Evolutionary conservation across 1,140 invertebrate genomes (phyloP).

Genomic region (Cyclina sinensis): DNA sequence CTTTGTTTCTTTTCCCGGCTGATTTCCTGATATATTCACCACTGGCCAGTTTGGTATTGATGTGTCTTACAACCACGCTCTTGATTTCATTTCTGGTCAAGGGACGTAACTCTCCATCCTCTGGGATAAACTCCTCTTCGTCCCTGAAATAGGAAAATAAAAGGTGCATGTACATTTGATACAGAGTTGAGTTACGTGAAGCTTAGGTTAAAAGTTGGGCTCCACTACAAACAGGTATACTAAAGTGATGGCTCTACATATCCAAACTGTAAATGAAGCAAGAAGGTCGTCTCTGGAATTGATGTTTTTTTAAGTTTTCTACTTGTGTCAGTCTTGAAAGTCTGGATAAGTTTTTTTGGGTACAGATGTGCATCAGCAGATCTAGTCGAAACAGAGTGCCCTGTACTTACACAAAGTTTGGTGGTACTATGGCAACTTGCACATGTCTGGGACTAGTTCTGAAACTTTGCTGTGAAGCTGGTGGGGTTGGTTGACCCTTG

Average conservation of each 20-base stretch:
- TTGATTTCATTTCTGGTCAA: constrained; percentile 68
- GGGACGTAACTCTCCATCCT: constrained; percentile 66
- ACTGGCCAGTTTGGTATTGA: background rate
- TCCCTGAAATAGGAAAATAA: constrained; percentile 50
- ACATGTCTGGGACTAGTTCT: constrained; percentile 19
- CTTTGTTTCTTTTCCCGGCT: background rate
- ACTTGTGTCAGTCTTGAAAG: too few species aligned
- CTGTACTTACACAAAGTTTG: constrained; percentile 57
- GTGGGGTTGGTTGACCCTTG: constrained; percentile 63
- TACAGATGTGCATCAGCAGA: too few species aligned
- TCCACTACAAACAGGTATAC: too few species aligned
- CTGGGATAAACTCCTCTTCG: constrained; percentile 62
- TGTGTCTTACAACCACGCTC: constrained; percentile 4
- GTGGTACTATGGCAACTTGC: constrained; percentile 61
- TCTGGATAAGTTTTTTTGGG: too few species aligned
- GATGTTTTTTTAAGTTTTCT: too few species aligned
- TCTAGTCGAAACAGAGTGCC: too few species aligned
- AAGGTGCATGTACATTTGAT: too few species aligned
- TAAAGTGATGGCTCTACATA: too few species aligned
- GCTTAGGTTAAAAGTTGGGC: too few species aligned
- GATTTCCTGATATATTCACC: background rate
- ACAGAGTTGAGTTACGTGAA: too few species aligned
- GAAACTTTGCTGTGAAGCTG: constrained; percentile 39
- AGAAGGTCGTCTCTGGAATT: too few species aligned
- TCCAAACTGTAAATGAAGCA: too few species aligned